A percentile compares a stretch with the other conserved stretches of the same genome.
Conservation (phyloP, 2,797 vertebrate species). For the Heteromormyrus szaboi region DNA sequence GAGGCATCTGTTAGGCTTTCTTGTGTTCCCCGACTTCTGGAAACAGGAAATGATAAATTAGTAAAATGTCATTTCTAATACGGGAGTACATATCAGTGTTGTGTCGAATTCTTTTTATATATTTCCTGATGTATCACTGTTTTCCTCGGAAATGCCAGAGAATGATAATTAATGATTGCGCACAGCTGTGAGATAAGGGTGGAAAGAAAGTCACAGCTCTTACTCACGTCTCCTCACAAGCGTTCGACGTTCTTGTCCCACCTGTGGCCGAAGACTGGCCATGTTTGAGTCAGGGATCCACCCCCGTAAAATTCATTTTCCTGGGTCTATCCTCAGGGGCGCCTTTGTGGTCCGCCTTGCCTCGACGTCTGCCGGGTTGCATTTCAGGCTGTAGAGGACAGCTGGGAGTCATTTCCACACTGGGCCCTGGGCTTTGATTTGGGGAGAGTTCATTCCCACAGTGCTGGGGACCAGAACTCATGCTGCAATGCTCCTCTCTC, state of each 20-base stretch:
- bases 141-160: not conserved
- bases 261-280: not conserved
- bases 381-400: constrained; percentile 62
- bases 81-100: not conserved
- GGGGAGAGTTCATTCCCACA: constrained; percentile 29
- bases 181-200: not conserved
- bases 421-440: constrained; percentile 60
- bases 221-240: not conserved
- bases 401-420: constrained; percentile 71
- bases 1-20: not conserved
- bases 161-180: not conserved
- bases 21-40: not conserved
- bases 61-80: not conserved
- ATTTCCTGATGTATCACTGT: not conserved
- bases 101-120: not conserved
- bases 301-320: constrained; percentile 24
- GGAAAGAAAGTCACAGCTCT: not conserved
- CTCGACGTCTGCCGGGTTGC: constrained; percentile 65
- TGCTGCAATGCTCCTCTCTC: not conserved
- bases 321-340: not conserved
- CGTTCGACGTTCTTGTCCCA: not conserved
- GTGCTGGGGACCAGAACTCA: constrained; percentile 6
- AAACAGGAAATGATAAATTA: not conserved
- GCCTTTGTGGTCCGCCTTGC: constrained; percentile 63
- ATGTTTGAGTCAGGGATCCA: not conserved